Percentiles rank a stretch among this genome's conserved stretches.
Evolutionary conservation across 2,888 invertebrate species (phyloP).

Genomic region (Sialis lutaria): DNA sequence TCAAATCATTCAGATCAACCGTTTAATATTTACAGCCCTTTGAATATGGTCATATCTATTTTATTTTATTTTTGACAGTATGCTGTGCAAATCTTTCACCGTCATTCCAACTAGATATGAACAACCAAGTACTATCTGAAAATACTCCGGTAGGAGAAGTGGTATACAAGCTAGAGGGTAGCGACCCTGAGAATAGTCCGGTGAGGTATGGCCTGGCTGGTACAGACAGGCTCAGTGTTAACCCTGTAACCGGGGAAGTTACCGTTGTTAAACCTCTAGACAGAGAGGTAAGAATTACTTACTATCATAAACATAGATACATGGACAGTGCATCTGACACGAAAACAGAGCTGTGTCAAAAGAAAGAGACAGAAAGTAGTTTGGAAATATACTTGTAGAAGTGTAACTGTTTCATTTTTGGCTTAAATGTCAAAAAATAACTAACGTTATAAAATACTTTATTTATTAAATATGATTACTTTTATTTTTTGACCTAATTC

Average conservation of each 20-base stretch:
- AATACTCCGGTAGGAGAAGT: conserved; percentile 59
- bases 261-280: conserved; percentile 63
- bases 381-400: too few species aligned
- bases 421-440: too few species aligned
- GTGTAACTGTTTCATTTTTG: too few species aligned
- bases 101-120: conserved; percentile 55
- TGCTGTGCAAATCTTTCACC: conserved; percentile 45
- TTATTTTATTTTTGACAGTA: conserved; percentile 19
- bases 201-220: conserved; percentile 57
- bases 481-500: too few species aligned
- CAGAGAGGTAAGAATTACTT: conserved; percentile 44
- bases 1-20: neutral
- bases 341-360: too few species aligned
- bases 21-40: neutral
- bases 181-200: conserved; percentile 65
- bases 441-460: too few species aligned
- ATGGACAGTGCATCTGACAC: too few species aligned
- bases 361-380: too few species aligned
- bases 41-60: neutral
- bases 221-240: conserved; percentile 65
- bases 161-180: conserved; percentile 61
- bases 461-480: too few species aligned
- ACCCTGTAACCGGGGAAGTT: conserved; percentile 61
- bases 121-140: conserved; percentile 61
- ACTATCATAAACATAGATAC: neutral